Evolutionary conservation across 2,888 invertebrate genomes (phyloP), one percentile per base, ranked within the genome.

Genomic region (Drosophila anomelani): DNA sequence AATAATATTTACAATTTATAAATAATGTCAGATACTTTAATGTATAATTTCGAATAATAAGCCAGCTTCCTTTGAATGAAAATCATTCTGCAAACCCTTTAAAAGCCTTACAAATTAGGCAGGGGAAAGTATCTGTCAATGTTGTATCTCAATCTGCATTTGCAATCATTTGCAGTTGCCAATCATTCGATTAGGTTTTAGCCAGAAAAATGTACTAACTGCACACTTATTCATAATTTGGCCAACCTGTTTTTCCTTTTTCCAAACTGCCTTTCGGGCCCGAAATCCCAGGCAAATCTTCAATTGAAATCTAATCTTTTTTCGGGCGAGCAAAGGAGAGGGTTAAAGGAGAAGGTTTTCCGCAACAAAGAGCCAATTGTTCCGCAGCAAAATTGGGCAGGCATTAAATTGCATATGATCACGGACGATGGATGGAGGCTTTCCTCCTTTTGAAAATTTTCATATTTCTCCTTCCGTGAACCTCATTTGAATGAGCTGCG

Each of bases 321-420:
- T 47, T 17, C 23, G 32, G 56, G 15, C 7, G n/a, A 9, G 32
- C 13, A 13, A 17, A 9, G 51, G 34, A 13, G 51, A 10, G 13
- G 32, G 32, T 23, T 32, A 23, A 23, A 51, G 51, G 51, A 51
- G 17, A 63, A 64, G 64, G 63, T 63, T 63, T 41, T 47, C 17
- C 43, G 41, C 20, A 47, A 67, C 70, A 67, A 56, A 69, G 67
- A 55, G 46, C 44, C 70, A 47, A 68, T 68, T 69, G 56, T 64
- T 64, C 15, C 4, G 12, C 64, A 20, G 64, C 41, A 51, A 64
- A 66, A 66, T 66, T 64, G 64, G 64, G 66, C 68, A 49, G 68
- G 34, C 56, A 49, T 20, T 41, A 68, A 68, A 68, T 68, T 68
- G 68, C 68, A 68, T 69, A 69, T 68, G 68, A 68, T 68, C 68